Base-by-base conservation (phyloP, 35 echinoderm and acorn worm genomes). In the Strongylocentrotus purpuratus region DNA sequence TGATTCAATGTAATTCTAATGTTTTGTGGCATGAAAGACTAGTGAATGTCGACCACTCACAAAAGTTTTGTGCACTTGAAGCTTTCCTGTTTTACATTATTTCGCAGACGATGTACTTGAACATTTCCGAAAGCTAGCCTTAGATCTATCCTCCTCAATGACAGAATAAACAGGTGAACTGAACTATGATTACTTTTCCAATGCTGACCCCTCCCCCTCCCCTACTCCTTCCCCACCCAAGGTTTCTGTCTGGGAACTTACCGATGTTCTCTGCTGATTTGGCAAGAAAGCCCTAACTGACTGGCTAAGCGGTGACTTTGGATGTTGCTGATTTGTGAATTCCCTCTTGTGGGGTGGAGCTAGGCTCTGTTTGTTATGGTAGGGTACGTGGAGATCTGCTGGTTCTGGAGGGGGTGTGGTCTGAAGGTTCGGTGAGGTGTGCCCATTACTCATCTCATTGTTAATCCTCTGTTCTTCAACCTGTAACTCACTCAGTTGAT, bases 221-320 rank as follows among this genome's bases (percentile, higher is more conserved):
- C 61, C 61, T 25, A 25, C 61, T 71, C 5, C 65, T 22, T 25
- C 22, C 65, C 65, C 18, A 78, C 20, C 28, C 22, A 28, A 78
- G 7, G 20, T 78, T 5, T n/a, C 28, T 6, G 22, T 78, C 32
- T 89, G 32, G 28, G 1, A 71, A 97, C 97, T 96, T 96, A 99
- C 97, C 61, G 98, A 98, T 58, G 98, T 99, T 91, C 96, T 97
- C 70, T 99, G 98, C 94, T 99, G 96, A 94, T 99, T 97, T 28
- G 98, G 98, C 85, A 99, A 70, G 61, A 94, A 96, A 7, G 96
- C 98, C 60, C 98, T 96, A 10, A 99, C 97, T 90, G 95, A 95
- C n/a, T 95, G 94, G 87, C 94, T 95, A 46, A 96, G 92, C 32
- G 59, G 97, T 70, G 96, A 96, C 97, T 93, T 95, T 31, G 90